Percentiles rank a stretch among this genome's conserved stretches.
Evolutionary conservation across 2,113 vertebrate genomes (phyloP).

Genomic region (Entomyzon cyanotis): DNA sequence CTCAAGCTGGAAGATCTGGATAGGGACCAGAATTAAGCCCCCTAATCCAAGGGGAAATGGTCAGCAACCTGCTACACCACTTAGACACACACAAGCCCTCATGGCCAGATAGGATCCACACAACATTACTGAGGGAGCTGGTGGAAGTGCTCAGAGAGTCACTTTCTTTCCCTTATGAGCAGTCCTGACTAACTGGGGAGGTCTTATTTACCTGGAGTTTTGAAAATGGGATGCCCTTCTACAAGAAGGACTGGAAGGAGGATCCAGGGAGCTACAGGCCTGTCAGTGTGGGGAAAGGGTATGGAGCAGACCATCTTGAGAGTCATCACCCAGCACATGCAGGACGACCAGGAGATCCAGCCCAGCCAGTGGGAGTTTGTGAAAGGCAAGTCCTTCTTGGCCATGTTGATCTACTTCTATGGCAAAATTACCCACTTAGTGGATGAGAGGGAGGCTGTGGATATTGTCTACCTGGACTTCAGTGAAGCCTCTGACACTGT

Average conservation of each 20-base stretch:
- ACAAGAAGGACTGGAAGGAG: neutral
- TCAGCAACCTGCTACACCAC: too few relatives aligned
- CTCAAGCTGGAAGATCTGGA: neutral
- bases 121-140: neutral
- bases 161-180: neutral
- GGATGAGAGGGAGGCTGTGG: neutral
- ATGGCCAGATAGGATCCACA: rapidly evolving
- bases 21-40: neutral
- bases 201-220: neutral
- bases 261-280: neutral
- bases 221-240: neutral
- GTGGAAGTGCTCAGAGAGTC: too few relatives aligned
- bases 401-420: neutral
- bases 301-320: neutral
- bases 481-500: neutral
- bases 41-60: neutral
- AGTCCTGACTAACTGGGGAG: neutral
- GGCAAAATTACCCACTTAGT: neutral
- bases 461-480: neutral
- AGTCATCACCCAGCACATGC: rapidly evolving
- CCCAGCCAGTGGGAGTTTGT: neutral
- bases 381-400: neutral
- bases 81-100: neutral
- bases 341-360: neutral
- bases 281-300: neutral